Base-by-base conservation (phyloP, 2,797 vertebrate genomes). In the Salmo trutta region DNA sequence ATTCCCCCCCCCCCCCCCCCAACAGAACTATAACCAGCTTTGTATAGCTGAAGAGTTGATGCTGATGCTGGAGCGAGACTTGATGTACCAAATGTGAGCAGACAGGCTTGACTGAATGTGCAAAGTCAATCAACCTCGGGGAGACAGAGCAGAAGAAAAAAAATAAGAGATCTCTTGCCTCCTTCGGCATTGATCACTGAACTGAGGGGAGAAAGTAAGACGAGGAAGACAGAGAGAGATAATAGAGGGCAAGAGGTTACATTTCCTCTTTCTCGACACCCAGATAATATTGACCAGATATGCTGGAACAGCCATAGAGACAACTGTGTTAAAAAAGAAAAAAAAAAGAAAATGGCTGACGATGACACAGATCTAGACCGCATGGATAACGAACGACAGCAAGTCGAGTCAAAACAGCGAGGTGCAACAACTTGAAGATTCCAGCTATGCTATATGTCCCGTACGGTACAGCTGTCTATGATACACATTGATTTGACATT, bases 71-170 rank as follows among this genome's bases (percentile, higher is more conserved):
- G 33, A 33, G 68, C 5, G 31, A 70, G n/a, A 21, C 19, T 62
- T 24, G n/a, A 62, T 3, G 16, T 36, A 69, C 67, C 36, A n/a
- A 51, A 47, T 21, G 6, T 72, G 33, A 67, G 29, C 74, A 51
- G 62, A 76, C 75, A 64, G 71, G 56, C 56, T 47, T 47, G 74
- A 70, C 64, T 76, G 77, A 64, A 80, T 66, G 75, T 65, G 75
- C 71, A 69, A 78, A 81, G 67, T 19, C 69, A 7, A 19, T 64
- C 67, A 52, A 83, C 83, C 83, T 73, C 65, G 81, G 75, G 79
- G 81, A 75, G 67, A 36, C 17, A 79, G 79, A 73, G 62, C 62
- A 73, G 21, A 75, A 73, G 62, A 73, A 70, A 66, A 1, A 36
- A 36, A 36, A 36, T 1, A 36, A 1, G 7, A 73, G 72, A 79